Evolutionary conservation across 2,113 vertebrate genomes (phyloP).

Genomic region (Menidia beryllina): DNA sequence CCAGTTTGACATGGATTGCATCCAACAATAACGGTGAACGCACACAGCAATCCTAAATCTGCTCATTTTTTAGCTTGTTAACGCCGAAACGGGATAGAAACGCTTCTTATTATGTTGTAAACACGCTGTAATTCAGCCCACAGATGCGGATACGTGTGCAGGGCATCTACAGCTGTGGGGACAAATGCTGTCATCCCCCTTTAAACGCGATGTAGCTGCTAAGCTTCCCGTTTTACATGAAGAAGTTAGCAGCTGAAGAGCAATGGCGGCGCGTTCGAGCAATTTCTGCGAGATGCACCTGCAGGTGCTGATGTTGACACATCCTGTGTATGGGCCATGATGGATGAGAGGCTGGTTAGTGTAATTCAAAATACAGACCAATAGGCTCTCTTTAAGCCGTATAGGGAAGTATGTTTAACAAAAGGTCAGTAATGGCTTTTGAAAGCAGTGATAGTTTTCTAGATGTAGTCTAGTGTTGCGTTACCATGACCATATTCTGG

Average conservation of each 20-base stretch:
- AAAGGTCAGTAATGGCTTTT: not conserved
- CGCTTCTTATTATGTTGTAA: not conserved
- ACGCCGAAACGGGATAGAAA: not conserved
- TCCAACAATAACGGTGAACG: too few relatives aligned
- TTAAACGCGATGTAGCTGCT: not conserved
- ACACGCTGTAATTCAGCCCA: not conserved
- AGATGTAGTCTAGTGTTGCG: not conserved
- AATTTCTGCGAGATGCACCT: constrained; percentile 79
- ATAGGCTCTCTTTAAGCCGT: not conserved
- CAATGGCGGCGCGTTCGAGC: constrained; percentile 85
- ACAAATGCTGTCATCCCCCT: not conserved
- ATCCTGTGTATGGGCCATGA: not conserved
- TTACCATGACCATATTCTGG: too few relatives aligned
- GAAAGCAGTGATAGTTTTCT: not conserved
- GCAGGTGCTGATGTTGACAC: constrained; percentile 64
- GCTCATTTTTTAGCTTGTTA: not conserved
- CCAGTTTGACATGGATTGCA: rapidly evolving
- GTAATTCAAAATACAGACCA: not conserved
- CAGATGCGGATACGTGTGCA: not conserved
- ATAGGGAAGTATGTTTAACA: not conserved
- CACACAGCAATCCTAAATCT: not conserved
- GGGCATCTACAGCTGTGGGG: not conserved
- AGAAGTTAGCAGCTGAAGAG: constrained; percentile 11
- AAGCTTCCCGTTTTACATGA: not conserved
- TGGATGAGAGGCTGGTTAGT: not conserved